phyloP scores from a whole-genome alignment of 2,888 invertebrate species.

The Oasisia sp. region DNA sequence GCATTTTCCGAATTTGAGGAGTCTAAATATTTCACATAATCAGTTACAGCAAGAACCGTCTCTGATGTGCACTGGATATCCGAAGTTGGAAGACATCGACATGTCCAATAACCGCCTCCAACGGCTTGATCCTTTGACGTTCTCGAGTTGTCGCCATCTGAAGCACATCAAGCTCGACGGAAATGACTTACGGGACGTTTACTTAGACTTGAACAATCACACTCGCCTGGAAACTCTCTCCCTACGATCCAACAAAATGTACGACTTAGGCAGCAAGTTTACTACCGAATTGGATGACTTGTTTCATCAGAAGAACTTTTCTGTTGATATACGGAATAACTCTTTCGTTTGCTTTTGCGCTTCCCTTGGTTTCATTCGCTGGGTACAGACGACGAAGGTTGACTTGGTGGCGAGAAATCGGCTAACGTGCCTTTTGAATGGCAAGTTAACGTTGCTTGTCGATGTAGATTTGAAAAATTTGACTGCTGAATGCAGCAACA shows the following conservation, averaged over 20 bases:
- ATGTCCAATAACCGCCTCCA: neutral
- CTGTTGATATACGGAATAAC: neutral
- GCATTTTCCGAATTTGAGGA: neutral
- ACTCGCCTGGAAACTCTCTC: neutral
- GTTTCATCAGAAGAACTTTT: neutral
- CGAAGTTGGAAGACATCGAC: neutral
- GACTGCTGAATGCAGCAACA: neutral
- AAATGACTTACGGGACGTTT: neutral
- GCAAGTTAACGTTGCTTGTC: neutral
- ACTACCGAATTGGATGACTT: neutral
- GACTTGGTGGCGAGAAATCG: neutral
- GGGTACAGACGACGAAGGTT: neutral
- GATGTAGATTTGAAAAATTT: neutral
- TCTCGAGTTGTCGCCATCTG: neutral
- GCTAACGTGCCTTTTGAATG: neutral
- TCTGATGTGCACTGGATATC: neutral
- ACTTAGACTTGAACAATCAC: neutral
- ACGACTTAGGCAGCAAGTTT: neutral
- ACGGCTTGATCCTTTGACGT: neutral
- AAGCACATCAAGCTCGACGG: neutral
- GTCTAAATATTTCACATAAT: neutral
- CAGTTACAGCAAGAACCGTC: neutral
- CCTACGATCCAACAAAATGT: neutral
- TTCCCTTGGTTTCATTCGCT: neutral
- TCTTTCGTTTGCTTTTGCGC: neutral